Conservation (phyloP, 2,797 vertebrate species). For the Salmo trutta region DNA sequence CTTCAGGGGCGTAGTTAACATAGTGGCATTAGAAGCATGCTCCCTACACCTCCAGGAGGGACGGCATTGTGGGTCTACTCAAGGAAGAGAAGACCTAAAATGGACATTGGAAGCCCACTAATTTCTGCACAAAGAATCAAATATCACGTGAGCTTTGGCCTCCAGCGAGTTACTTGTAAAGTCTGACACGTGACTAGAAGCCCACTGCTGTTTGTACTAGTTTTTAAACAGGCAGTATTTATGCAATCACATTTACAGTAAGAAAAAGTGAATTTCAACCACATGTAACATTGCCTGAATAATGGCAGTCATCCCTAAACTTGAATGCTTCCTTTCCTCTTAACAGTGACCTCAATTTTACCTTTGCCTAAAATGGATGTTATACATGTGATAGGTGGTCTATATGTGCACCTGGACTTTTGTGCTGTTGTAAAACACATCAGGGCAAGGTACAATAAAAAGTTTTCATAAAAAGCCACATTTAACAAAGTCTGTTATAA, state of each 20-base stretch:
- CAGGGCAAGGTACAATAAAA: constrained; percentile 1
- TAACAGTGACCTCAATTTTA: not conserved
- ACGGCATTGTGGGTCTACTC: constrained; percentile 78
- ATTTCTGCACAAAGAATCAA: not conserved
- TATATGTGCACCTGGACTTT: not conserved
- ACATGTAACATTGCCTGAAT: constrained; percentile 1
- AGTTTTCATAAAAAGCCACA: not conserved
- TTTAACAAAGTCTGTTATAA: not conserved
- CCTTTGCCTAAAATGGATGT: not conserved
- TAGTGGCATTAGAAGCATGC: constrained; percentile 79
- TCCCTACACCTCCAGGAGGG: constrained; percentile 85
- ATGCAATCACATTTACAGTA: not conserved
- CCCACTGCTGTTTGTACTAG: not conserved
- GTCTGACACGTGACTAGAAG: not conserved
- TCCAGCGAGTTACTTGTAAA: not conserved
- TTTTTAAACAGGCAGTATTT: not conserved
- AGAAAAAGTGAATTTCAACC: not conserved
- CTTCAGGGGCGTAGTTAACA: constrained; percentile 74
- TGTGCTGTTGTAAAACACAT: constrained; percentile 1
- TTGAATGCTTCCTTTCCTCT: not conserved
- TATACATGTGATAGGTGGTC: not conserved
- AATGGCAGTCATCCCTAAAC: not conserved
- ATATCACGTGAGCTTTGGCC: not conserved
- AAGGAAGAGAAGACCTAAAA: constrained; percentile 64
- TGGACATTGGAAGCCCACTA: not conserved